Conservation (phyloP, 2,113 vertebrate genomes). For the Theristicus caerulescens region DNA sequence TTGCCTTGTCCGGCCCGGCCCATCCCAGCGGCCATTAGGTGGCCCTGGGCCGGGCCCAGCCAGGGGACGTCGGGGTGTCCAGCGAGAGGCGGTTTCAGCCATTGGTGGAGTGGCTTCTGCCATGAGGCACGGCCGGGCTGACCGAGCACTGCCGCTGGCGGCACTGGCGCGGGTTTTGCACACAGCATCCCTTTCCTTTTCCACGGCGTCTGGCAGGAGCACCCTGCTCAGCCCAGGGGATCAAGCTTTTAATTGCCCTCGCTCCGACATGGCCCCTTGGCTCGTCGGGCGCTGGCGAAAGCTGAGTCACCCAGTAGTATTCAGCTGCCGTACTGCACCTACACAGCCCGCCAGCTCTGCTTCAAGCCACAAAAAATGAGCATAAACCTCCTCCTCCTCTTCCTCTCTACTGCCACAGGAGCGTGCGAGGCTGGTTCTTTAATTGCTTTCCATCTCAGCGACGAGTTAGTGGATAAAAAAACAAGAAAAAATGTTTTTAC, state of each 20-base stretch:
- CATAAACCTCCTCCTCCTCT: neutral
- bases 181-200: neutral
- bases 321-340: neutral
- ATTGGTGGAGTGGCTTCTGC: too few species aligned
- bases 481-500: neutral
- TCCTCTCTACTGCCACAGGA: neutral
- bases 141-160: neutral
- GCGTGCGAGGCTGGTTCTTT: rapidly evolving
- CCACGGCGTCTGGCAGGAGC: neutral
- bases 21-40: too few species aligned
- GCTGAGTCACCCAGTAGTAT: neutral
- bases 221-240: too few species aligned
- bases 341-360: neutral
- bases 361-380: neutral
- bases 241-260: neutral
- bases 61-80: too few species aligned
- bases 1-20: neutral
- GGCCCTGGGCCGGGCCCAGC: too few species aligned
- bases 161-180: too few species aligned
- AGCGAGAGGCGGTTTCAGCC: neutral
- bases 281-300: neutral
- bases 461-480: neutral
- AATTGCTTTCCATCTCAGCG: neutral
- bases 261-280: neutral
- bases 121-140: neutral